Evolutionary conservation across 2,113 vertebrate genomes (phyloP).

Genomic region (Chaetorhynchus papuensis): DNA sequence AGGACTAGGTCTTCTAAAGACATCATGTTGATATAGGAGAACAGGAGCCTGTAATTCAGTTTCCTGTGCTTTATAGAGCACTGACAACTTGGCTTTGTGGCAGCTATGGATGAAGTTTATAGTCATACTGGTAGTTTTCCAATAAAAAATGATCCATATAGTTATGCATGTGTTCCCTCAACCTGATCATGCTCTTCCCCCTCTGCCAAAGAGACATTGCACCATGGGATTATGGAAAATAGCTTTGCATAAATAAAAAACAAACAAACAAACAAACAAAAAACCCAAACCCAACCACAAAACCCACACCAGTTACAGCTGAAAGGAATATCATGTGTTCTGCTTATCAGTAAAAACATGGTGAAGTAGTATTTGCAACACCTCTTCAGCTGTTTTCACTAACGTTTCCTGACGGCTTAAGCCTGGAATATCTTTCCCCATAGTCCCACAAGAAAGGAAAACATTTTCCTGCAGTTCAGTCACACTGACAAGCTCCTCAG

Average conservation of each 20-base stretch:
- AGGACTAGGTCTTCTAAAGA: neutral
- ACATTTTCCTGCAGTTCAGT: neutral
- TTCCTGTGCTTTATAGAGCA: neutral
- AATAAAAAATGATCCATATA: neutral
- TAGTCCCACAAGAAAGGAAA: neutral
- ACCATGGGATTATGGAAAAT: neutral
- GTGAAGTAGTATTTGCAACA: neutral
- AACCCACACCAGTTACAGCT: neutral
- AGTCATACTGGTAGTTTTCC: neutral
- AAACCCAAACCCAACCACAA: neutral
- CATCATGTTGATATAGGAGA: neutral
- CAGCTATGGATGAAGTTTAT: neutral
- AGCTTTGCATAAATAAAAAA: neutral
- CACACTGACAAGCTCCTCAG: neutral
- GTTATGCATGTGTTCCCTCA: neutral
- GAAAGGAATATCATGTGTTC: neutral
- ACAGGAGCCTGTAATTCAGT: neutral
- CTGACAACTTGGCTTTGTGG: neutral
- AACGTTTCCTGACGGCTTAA: neutral
- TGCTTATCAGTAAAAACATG: neutral
- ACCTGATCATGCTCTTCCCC: neutral
- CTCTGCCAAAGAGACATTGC: neutral
- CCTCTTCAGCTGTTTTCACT: neutral
- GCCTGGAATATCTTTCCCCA: neutral
- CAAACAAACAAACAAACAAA: neutral